Evolutionary conservation across 2,113 vertebrate species (phyloP).

Genomic region (Pelmatolapia mariae): DNA sequence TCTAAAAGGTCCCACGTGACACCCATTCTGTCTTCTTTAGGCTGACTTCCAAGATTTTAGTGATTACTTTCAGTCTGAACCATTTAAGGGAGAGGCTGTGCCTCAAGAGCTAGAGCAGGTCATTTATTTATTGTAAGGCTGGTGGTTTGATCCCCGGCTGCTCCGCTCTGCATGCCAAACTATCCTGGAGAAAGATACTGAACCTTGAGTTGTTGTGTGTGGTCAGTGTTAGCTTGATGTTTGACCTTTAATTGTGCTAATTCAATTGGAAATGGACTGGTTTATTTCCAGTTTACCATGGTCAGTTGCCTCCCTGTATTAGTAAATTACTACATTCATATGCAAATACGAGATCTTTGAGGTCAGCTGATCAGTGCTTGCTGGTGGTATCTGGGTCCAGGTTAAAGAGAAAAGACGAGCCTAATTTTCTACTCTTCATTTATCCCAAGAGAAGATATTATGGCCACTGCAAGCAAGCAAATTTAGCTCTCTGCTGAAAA

Average conservation of each 20-base stretch:
- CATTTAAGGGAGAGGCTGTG: rapidly evolving
- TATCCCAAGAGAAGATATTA: background rate
- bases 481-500: background rate
- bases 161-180: background rate
- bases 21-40: background rate
- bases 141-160: background rate
- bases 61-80: rapidly evolving
- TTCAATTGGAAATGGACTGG: background rate
- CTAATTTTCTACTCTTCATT: background rate
- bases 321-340: background rate
- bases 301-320: background rate
- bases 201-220: background rate
- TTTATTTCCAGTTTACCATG: background rate
- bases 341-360: background rate
- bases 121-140: background rate
- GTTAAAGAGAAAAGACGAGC: rapidly evolving
- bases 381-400: background rate
- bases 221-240: background rate
- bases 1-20: background rate
- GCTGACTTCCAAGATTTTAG: rapidly evolving
- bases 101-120: background rate
- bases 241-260: background rate
- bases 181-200: background rate
- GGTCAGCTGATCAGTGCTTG: background rate
- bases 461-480: background rate